Evolutionary conservation across 2,888 invertebrate species (phyloP), one percentile per base, ranked within the genome.

Genomic region (Scelioninae gen. 2): DNA sequence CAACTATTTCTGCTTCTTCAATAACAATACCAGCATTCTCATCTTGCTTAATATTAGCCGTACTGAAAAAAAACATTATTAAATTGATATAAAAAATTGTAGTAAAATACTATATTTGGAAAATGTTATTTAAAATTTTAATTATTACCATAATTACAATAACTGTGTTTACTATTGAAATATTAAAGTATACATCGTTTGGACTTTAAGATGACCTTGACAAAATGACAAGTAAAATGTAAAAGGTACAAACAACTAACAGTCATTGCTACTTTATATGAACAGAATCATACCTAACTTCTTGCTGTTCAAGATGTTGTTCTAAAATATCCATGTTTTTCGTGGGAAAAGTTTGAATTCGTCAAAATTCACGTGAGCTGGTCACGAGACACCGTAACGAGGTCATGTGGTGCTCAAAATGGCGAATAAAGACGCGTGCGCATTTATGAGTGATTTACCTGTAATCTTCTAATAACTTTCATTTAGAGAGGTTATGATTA

Each of bases 381-480:
- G 86, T 86, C 86, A 86, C 86, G 86, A 85, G 86, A 85, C 85
- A 85, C 86, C 81, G 81, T 85, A 84, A 85, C 83, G 85, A 85
- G 86, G 86, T 86, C 86, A 86, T 86, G 86, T 86, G 86, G 85
- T 85, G 79, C 78, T 79, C 77, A 85, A 85, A 80, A 85, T 85
- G 85, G 85, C 84, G 81, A 41, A 43, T 61, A 16, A 52, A 71
- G 71, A 60, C 71, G 74, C 71, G 64, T 68, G 71, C 74, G 65
- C 72, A 72, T 31, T 60, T 48, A 19, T 50, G 7, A 11, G 13
- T 7, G 13, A 37, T 37, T 37, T 13, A 7, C 35, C n/a, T 33
- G 33, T 33, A 33, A n/a, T 33, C 33, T 3, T 33, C 33, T n/a
- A 33, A 33, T 33, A 9, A 3, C n/a, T 2, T 9, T 10, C 7